Evolutionary conservation across 2,797 vertebrate genomes (phyloP), one percentile per base, ranked within the genome.

Genomic region (Sparidentex hasta): DNA sequence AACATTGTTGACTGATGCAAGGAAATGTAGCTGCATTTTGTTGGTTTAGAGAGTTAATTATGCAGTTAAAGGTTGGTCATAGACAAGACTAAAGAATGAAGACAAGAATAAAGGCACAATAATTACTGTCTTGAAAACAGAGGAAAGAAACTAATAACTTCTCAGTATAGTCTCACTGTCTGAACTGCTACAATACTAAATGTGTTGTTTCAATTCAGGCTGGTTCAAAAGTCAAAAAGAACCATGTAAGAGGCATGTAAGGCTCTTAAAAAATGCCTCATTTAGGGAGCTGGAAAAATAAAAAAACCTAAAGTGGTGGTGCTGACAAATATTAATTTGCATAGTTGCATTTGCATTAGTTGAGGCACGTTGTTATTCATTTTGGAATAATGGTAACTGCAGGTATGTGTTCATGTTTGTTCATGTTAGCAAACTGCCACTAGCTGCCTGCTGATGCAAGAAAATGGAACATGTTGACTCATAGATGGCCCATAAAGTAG

Each of bases 221-320:
- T 57, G 20, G 0, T 68, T 0, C 0, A 0, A 12, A 21, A 67
- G 20, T 90, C 16, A 7, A 1, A 41, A 0, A n/a, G 41, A 21
- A 0, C 41, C 11, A 46, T 88, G n/a, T 0, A 3, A 1, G 2
- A 61, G 4, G 29, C 38, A 7, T 1, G 5, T 7, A 0, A 1
- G 1, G 11, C 16, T 29, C 88, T 92, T 79, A 12, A 79, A 25
- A 38, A 0, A 20, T 25, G 65, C 21, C 83, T 92, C 1, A 2
- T 0, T 9, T 0, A 59, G 0, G 90, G 90, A 5, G 90, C 84
- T 16, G 17, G 17, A 80, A 61, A 16, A 65, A 1, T 86, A 90
- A 0, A 55, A 55, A 47, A 59, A 0, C 3, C 7, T 75, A 17
- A n/a, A 84, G 66, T 27, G 25, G n/a, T n/a, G n/a, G 3, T 27